These are phyloP conservation scores for Pardalotus punctatus DNA, from an alignment of 2,113 vertebrate genomes.

Conservation along the genomic window DNA sequence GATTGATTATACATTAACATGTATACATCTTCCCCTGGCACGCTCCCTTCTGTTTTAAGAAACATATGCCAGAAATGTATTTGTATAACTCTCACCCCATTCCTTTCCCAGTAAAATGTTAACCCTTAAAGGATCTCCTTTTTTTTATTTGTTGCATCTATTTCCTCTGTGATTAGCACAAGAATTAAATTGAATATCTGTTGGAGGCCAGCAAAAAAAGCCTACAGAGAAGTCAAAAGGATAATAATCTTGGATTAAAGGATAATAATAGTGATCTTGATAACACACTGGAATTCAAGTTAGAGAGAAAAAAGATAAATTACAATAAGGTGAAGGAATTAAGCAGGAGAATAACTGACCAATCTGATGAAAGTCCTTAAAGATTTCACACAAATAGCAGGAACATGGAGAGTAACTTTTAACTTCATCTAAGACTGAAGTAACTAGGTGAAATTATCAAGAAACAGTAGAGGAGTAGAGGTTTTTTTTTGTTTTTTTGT, in stretches of 20 bases:
- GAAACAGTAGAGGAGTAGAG: neutral
- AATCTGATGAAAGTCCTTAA: neutral
- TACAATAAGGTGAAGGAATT: neutral
- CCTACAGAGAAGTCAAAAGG: neutral
- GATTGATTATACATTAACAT: neutral
- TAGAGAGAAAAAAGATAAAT: neutral
- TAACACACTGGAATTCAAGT: neutral
- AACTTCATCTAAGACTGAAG: neutral
- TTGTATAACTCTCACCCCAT: neutral
- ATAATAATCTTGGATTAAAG: too few relatives aligned
- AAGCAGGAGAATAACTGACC: neutral
- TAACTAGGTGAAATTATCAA: neutral
- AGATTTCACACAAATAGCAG: neutral
- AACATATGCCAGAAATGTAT: neutral
- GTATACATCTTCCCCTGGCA: neutral
- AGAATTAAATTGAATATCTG: neutral
- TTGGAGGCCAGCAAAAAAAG: neutral
- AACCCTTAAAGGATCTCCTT: neutral
- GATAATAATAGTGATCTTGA: too few relatives aligned
- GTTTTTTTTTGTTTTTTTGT: too few relatives aligned
- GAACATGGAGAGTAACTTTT: neutral
- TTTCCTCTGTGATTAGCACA: neutral
- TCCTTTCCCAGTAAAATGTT: neutral
- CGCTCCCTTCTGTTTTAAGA: neutral
- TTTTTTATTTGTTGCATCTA: neutral